Conservation (phyloP, 2,113 vertebrate genomes). For the Nyctibius bracteatus region DNA sequence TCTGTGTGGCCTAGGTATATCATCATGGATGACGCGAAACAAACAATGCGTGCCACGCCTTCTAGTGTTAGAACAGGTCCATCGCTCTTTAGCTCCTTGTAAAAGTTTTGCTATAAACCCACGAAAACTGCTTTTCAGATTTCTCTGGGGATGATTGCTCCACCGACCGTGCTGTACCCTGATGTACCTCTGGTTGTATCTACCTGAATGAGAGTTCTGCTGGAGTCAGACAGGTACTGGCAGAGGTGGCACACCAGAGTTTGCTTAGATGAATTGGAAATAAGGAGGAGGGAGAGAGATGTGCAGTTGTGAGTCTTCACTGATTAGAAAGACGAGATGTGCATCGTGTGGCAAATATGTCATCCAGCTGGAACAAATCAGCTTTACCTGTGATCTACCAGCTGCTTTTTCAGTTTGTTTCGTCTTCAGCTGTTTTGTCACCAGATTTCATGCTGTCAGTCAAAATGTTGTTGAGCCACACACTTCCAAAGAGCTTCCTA, state of each 20-base stretch:
- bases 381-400: background rate
- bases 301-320: background rate
- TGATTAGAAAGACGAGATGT: background rate
- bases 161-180: background rate
- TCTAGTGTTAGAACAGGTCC: background rate
- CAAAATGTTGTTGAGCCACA: background rate
- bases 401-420: background rate
- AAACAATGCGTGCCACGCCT: rapidly evolving
- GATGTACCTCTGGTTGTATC: background rate
- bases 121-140: background rate
- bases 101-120: background rate
- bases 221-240: background rate
- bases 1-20: background rate
- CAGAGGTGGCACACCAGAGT: background rate
- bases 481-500: background rate
- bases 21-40: rapidly evolving
- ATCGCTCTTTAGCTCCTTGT: background rate
- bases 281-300: background rate
- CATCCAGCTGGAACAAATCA: background rate
- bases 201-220: background rate
- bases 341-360: background rate
- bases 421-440: background rate
- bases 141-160: background rate
- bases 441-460: background rate
- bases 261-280: background rate